A percentile compares a stretch with the other conserved stretches of the same genome.
These are phyloP conservation scores for Anticlea derivata DNA, from an alignment of 2,888 invertebrate species.

Conservation along the genomic window DNA sequence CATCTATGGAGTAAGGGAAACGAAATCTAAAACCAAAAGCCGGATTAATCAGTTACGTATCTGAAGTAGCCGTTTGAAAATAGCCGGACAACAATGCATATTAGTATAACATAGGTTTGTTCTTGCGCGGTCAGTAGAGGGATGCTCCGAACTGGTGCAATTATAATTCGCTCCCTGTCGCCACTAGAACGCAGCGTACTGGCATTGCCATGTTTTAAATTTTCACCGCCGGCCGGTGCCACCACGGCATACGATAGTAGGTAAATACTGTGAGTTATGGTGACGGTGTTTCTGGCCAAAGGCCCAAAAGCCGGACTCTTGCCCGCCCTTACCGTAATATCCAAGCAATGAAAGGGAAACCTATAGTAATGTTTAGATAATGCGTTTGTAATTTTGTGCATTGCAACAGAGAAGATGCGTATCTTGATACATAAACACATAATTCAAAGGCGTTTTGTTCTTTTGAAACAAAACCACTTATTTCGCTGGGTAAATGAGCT, in stretches of 20 bases:
- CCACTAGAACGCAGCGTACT: too few species aligned
- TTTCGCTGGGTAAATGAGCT: neutral
- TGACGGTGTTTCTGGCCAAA: neutral
- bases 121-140: too few species aligned
- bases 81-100: neutral
- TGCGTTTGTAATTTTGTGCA: conserved; percentile 48
- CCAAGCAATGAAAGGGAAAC: conserved; percentile 37
- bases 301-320: conserved; percentile 4
- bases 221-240: too few species aligned
- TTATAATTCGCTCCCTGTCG: too few species aligned
- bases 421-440: conserved; percentile 20
- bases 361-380: conserved; percentile 33
- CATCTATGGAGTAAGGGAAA: conserved; percentile 26
- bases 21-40: conserved; percentile 14
- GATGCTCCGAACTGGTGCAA: too few species aligned
- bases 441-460: conserved; percentile 16
- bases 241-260: too few species aligned
- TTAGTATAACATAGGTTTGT: too few species aligned
- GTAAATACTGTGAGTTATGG: too few species aligned
- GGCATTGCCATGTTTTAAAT: too few species aligned
- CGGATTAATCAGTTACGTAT: conserved; percentile 1
- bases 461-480: conserved; percentile 19
- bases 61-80: conserved; percentile 2
- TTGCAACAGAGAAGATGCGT: conserved; percentile 43
- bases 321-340: conserved; percentile 18